Evolutionary conservation across 2,888 invertebrate genomes (phyloP).

Genomic region (Furcula furcula): DNA sequence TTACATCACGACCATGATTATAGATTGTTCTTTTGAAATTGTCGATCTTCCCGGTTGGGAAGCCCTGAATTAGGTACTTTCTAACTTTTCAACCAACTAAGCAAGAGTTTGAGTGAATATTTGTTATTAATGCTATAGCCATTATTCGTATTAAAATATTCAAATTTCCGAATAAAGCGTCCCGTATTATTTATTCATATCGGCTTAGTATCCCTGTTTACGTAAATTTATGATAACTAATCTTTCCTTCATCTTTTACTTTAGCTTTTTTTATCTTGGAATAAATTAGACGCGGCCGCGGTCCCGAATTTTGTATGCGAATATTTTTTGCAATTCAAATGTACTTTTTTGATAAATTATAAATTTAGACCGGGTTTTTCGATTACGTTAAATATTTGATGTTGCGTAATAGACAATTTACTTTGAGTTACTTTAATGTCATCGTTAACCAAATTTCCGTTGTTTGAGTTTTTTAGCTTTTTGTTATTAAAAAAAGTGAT

Average conservation of each 20-base stretch:
- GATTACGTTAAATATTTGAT: conserved; percentile 1
- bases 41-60: no score
- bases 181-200: conserved; percentile 37
- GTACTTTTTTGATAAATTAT: conserved; percentile 14
- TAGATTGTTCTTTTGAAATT: no score
- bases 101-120: no score
- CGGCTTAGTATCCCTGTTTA: conserved; percentile 30
- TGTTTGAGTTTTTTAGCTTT: no score
- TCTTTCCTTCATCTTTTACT: conserved; percentile 31
- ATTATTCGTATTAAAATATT: conserved; percentile 5
- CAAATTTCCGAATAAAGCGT: conserved; percentile 14
- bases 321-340: conserved; percentile 26
- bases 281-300: conserved; percentile 30
- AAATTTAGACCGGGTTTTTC: conserved; percentile 16
- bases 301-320: conserved; percentile 5
- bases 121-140: no score
- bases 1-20: no score
- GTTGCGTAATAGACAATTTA: not conserved
- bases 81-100: no score
- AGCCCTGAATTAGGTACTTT: no score
- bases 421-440: no score
- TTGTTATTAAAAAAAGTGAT: no score
- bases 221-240: conserved; percentile 47
- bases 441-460: no score
- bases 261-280: conserved; percentile 18